Conservation (phyloP, 1,140 invertebrate genomes). For the Caenorhabditis latens region DNA sequence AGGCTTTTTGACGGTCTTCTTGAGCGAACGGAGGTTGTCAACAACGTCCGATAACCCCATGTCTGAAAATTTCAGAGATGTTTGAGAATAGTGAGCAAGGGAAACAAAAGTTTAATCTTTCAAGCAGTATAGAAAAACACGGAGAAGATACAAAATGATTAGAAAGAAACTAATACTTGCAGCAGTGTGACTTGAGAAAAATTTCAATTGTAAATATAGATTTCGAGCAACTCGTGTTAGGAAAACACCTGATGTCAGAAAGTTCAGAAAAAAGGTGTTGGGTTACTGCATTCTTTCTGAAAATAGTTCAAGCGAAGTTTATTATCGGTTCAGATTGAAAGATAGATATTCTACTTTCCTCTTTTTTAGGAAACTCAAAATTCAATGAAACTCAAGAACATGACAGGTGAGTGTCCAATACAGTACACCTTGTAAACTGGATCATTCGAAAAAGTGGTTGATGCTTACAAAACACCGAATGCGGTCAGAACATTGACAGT, state of each 20-base stretch:
- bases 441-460: background rate
- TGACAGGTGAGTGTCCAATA: too few species aligned
- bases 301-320: too few species aligned
- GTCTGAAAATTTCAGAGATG: background rate
- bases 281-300: background rate
- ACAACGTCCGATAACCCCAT: constrained; percentile 36
- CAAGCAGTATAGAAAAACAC: too few species aligned
- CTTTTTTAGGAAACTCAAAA: too few species aligned
- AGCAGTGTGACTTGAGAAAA: too few species aligned
- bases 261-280: background rate
- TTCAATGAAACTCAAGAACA: too few species aligned
- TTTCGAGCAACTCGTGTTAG: background rate
- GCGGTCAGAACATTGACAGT: background rate
- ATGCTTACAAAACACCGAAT: background rate
- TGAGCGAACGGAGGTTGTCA: constrained; percentile 10
- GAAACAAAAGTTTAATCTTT: background rate
- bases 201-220: background rate
- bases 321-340: too few species aligned
- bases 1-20: constrained; percentile 30
- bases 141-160: background rate
- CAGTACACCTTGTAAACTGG: background rate
- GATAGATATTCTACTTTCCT: too few species aligned
- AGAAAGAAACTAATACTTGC: too few species aligned
- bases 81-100: background rate
- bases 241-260: too few species aligned